Conservation (phyloP, 2,888 invertebrate species). For the Drosophila subsilvestris region DNA sequence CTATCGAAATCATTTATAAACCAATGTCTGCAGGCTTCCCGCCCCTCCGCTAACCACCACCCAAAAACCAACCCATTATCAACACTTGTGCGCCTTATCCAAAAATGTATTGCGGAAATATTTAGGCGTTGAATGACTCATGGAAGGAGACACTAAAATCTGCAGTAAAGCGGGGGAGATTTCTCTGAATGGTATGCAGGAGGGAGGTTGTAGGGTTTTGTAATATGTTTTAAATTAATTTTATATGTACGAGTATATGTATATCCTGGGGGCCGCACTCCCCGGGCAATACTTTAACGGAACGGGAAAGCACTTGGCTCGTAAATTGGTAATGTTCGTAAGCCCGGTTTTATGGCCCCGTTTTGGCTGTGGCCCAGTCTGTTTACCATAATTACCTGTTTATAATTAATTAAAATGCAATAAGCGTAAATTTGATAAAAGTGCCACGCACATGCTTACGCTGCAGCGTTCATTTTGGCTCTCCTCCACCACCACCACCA, state of each 20-base stretch:
- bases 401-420: conserved; percentile 81
- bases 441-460: conserved; percentile 65
- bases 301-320: conserved; percentile 37
- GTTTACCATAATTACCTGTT: conserved; percentile 81
- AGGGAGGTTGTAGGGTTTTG: conserved; percentile 23
- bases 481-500: not conserved
- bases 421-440: conserved; percentile 80
- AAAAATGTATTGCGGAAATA: conserved; percentile 57
- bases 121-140: conserved; percentile 56
- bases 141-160: conserved; percentile 45
- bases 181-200: conserved; percentile 21
- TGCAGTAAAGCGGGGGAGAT: conserved; percentile 50
- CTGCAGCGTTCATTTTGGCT: conserved; percentile 42
- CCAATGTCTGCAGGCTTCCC: no score
- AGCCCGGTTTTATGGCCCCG: conserved; percentile 46
- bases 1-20: not conserved
- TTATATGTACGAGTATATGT: conserved; percentile 7
- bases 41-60: no score
- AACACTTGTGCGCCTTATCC: conserved; percentile 64
- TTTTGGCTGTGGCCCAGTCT: conserved; percentile 43
- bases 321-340: conserved; percentile 38
- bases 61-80: conserved; percentile 52
- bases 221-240: conserved; percentile 37
- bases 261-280: conserved; percentile 1
- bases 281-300: conserved; percentile 32